Evolutionary conservation across 2,797 vertebrate genomes (phyloP), one percentile per base, ranked within the genome.

Genomic region (Periparus ater): DNA sequence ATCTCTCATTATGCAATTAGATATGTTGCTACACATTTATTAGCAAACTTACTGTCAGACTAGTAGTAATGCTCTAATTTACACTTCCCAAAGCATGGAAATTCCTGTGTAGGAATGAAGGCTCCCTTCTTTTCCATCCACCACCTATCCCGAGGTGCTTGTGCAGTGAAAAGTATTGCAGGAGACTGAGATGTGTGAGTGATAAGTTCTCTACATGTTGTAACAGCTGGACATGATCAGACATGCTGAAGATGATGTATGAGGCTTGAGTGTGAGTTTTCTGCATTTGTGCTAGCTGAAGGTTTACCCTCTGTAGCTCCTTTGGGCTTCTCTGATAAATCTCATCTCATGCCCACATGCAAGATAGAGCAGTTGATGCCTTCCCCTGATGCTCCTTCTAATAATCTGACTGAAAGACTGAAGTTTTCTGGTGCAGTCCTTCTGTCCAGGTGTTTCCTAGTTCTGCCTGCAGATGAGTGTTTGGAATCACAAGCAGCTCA

Each of bases 81-180:
- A 96, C 86, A 94, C 94, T 96, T 97, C 95, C 95, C 90, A 95
- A 83, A 96, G 94, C 92, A 88, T 90, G 91, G 91, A 93, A 95
- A 89, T 89, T 74, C 84, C 81, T 83, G 50, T 92, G 70, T 74
- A 87, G 81, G 84, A 91, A 77, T 68, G 91, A 89, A 83, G 53
- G 67, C 86, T 95, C 86, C 57, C 77, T 91, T 86, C 80, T 95
- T 71, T 85, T 89, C 88, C 83, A 81, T 93, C 93, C 93, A 96
- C 67, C 91, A 65, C 74, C 79, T 92, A 65, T 95, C 83, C 90
- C 0, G 61, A 89, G 81, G 81, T 95, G 76, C 85, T 77, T 4
- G 2, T 76, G 91, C 75, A 67, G 57, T 36, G 38, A 77, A 36
- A 45, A 60, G 53, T 58, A 27, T 91, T 91, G 92, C 91, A 88